Conservation (phyloP, 2,797 vertebrate species). For the Schizopygopsis pylzovi region DNA sequence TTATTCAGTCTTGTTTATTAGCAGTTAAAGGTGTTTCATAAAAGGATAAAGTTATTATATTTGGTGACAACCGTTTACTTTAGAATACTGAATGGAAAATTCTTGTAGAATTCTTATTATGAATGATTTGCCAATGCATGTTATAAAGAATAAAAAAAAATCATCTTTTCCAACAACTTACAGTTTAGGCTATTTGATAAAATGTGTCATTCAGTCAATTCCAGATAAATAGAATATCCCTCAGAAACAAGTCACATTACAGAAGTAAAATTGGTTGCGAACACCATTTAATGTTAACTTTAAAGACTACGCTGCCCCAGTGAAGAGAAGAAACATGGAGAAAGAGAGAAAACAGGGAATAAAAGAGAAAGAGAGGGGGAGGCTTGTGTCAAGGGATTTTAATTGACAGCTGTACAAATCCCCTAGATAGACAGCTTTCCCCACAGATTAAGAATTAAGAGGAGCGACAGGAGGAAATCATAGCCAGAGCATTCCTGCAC, state of each 20-base stretch:
- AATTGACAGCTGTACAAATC: slow-evolving; percentile 79
- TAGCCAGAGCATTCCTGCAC: slow-evolving; percentile 45
- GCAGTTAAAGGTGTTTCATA: not conserved
- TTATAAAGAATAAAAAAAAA: not conserved
- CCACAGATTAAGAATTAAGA: slow-evolving; percentile 56
- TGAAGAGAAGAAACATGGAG: not conserved
- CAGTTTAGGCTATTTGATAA: not conserved
- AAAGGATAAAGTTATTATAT: not conserved
- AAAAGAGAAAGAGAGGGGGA: slow-evolving; percentile 28
- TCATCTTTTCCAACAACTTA: not conserved
- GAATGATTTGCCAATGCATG: not conserved
- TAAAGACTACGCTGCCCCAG: not conserved
- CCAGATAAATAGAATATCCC: not conserved
- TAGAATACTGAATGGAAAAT: not conserved
- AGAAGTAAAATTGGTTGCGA: not conserved
- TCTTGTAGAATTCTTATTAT: not conserved
- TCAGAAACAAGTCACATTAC: not conserved
- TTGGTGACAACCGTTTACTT: not conserved
- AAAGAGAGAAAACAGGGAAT: slow-evolving; percentile 21
- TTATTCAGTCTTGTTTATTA: not conserved
- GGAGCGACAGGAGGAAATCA: slow-evolving; percentile 44
- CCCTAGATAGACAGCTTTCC: slow-evolving; percentile 61
- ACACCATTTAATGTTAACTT: not conserved
- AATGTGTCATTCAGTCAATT: not conserved
- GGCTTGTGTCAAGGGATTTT: slow-evolving; percentile 74